Evolutionary conservation across 2,888 invertebrate genomes (phyloP).

Genomic region (Galeopsomyia nigrocyanea): DNA sequence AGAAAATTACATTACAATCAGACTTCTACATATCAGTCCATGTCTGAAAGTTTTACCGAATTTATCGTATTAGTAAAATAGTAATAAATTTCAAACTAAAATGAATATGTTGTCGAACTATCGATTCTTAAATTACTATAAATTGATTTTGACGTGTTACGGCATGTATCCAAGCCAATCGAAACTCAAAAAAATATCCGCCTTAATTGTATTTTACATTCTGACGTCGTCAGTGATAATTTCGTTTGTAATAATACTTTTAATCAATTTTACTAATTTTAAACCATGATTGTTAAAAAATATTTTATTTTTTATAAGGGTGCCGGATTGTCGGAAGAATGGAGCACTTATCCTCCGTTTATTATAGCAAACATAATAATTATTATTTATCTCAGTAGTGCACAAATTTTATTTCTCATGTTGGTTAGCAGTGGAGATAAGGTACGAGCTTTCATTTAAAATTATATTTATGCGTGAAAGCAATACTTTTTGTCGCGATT

Average conservation of each 20-base stretch:
- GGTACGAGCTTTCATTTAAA: no score
- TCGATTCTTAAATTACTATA: no score
- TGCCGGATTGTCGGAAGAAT: not conserved
- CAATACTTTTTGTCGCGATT: no score
- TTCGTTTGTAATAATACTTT: not conserved
- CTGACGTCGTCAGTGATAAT: not conserved
- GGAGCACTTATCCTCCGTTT: not conserved
- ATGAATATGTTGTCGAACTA: no score
- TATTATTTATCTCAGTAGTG: not conserved
- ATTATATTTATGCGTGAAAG: no score
- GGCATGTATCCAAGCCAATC: slow-evolving; percentile 12
- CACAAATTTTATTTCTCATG: no score
- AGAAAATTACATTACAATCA: no score
- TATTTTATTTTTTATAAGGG: not conserved
- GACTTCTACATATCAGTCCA: not conserved
- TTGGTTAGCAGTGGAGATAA: no score
- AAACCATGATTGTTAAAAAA: not conserved
- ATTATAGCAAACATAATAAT: not conserved
- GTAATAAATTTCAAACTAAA: no score
- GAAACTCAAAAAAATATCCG: not conserved
- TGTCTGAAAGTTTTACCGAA: slow-evolving; percentile 5
- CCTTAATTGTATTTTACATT: not conserved
- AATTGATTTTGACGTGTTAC: not conserved
- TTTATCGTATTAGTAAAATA: no score
- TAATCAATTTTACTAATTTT: not conserved